Percentiles rank a stretch among this genome's conserved stretches.
Conservation (phyloP, 2,113 vertebrate species). For the Oryzias javanicus region DNA sequence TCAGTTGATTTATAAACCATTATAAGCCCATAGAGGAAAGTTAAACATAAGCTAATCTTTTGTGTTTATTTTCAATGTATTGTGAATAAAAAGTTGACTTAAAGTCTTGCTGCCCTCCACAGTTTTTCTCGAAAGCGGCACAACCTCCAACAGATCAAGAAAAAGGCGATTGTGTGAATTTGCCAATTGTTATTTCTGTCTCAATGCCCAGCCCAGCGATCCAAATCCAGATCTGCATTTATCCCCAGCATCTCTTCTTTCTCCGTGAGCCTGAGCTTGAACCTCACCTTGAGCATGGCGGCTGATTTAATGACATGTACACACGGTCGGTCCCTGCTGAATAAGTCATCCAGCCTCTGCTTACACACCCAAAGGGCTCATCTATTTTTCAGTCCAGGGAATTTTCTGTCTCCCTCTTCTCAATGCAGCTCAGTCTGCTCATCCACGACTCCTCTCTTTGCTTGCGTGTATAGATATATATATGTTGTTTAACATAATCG, state of each 20-base stretch:
- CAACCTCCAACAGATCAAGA: constrained; percentile 44
- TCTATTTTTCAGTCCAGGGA: constrained; percentile 71
- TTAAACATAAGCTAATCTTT: no score
- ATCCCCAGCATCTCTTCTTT: constrained; percentile 22
- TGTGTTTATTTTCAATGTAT: background rate
- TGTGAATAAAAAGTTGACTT: background rate
- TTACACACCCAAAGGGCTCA: constrained; percentile 66
- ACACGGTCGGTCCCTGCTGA: constrained; percentile 55
- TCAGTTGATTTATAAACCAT: no score
- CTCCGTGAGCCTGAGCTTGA: constrained; percentile 15
- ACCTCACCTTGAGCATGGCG: constrained; percentile 40
- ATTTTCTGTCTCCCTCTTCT: constrained; percentile 34
- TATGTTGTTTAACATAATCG: constrained; percentile 30
- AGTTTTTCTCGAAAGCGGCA: constrained; percentile 14
- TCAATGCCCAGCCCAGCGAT: constrained; percentile 21
- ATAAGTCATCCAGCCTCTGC: constrained; percentile 68
- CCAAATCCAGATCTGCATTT: constrained; percentile 30
- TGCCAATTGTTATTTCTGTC: constrained; percentile 44
- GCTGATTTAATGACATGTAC: constrained; percentile 67
- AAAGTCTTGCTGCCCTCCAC: background rate
- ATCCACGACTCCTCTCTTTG: constrained; percentile 14
- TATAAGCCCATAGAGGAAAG: no score
- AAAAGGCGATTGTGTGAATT: constrained; percentile 52
- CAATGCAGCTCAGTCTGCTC: constrained; percentile 21
- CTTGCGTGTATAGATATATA: constrained; percentile 9